Evolutionary conservation across 2,797 vertebrate genomes (phyloP), one percentile per base, ranked within the genome.

Genomic region (Galagoides demidoff): DNA sequence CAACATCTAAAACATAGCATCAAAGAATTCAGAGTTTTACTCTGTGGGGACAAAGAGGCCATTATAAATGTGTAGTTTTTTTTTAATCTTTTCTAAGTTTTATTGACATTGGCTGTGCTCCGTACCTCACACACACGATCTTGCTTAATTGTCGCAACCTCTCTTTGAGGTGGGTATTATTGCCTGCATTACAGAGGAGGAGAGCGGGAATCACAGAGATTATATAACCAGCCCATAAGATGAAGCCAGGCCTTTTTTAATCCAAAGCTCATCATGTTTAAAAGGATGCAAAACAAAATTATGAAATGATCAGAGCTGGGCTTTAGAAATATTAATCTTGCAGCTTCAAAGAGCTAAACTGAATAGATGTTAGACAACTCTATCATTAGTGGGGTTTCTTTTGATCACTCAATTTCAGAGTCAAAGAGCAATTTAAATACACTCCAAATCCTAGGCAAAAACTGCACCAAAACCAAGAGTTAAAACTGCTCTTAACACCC

Each of bases 321-420:
- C 34, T 92, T 92, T 84, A 86, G 79, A 73, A 91, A 90, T 90
- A 79, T 85, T 93, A 92, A 88, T 64, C 85, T 64, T 45, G 34
- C 5, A 92, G 79, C 79, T 85, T 96, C 87, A 95, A 94, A 95
- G 63, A n/a, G 81, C 70, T 77, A 57, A 71, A 93, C 4, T 70
- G 43, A 90, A 85, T 14, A 94, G 86, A 57, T 31, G 31, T 55
- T 63, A 83, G 23, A 63, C 31, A 90, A 61, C 63, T 79, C 6
- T 70, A 77, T 82, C 52, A 89, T 77, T 73, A 91, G 27, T 83
- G 8, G 61, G 20, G 73, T 71, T 95, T 91, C 92, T 95, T 96
- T 95, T 88, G 91, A 92, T 94, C 81, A 81, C 37, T 95, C 55
- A 71, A 45, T 96, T 95, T 93, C 61, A 94, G 84, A 95, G 82